A percentile compares a stretch with the other conserved stretches of the same genome.
phyloP scores from a whole-genome alignment of 2,888 invertebrate genomes.

The Saturnia pavonia region DNA sequence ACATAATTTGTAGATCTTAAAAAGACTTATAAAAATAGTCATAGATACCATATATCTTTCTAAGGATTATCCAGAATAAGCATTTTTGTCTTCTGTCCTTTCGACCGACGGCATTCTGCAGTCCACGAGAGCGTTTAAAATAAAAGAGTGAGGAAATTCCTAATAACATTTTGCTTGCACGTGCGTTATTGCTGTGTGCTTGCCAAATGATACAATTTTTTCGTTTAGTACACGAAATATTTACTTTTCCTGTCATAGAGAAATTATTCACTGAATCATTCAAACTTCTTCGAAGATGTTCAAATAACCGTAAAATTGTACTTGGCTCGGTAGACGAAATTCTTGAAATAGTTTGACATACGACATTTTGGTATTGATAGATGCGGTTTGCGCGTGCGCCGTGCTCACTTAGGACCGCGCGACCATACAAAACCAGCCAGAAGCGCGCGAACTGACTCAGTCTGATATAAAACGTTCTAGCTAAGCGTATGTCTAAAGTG shows the following conservation, averaged over 20 bases:
- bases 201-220: slow-evolving; percentile 44
- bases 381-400: slow-evolving; percentile 70
- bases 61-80: too few relatives aligned
- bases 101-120: too few relatives aligned
- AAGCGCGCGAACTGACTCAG: slow-evolving; percentile 73
- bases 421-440: slow-evolving; percentile 76
- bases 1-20: too few relatives aligned
- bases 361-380: slow-evolving; percentile 47
- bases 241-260: slow-evolving; percentile 52
- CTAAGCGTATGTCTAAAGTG: slow-evolving; percentile 65
- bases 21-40: too few relatives aligned
- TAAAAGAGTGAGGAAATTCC: slow-evolving; percentile 34
- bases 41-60: too few relatives aligned
- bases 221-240: slow-evolving; percentile 38
- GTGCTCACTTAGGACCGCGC: slow-evolving; percentile 51
- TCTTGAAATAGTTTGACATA: slow-evolving; percentile 64
- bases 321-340: slow-evolving; percentile 70
- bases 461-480: slow-evolving; percentile 78
- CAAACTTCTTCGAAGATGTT: slow-evolving; percentile 43
- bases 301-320: slow-evolving; percentile 50
- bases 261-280: slow-evolving; percentile 72
- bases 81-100: too few relatives aligned
- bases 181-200: slow-evolving; percentile 32
- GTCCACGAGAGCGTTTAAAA: too few relatives aligned
- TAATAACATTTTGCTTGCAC: slow-evolving; percentile 31